These are phyloP conservation scores for Scaeva pyrastri DNA, from an alignment of 2,888 invertebrate species.

Conservation along the genomic window DNA sequence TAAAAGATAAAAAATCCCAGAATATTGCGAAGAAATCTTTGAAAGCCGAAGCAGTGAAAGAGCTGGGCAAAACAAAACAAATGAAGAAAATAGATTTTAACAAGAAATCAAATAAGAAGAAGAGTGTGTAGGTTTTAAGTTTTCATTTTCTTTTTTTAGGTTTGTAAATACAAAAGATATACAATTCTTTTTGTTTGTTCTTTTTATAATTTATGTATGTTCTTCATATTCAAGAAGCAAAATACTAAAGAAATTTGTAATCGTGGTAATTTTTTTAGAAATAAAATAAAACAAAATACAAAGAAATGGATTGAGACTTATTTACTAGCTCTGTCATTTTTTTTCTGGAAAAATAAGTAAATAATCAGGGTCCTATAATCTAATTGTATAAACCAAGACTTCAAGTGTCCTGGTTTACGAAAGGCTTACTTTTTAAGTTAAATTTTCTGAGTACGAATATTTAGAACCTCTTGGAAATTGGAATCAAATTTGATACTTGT, in stretches of 20 bases:
- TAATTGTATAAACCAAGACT: too few relatives aligned
- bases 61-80: conserved; percentile 64
- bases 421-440: too few relatives aligned
- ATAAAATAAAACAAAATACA: conserved; percentile 4
- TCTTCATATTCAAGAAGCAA: conserved; percentile 23
- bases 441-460: too few relatives aligned
- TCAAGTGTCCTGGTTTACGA: too few relatives aligned
- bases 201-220: conserved; percentile 13
- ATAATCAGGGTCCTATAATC: too few relatives aligned
- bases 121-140: conserved; percentile 47
- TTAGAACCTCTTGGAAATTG: too few relatives aligned
- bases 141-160: conserved; percentile 57
- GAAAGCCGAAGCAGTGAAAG: conserved; percentile 79
- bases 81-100: conserved; percentile 75
- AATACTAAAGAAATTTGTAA: conserved; percentile 3
- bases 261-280: conserved; percentile 1
- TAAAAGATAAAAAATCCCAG: conserved; percentile 41
- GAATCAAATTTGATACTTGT: too few relatives aligned
- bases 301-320: background rate
- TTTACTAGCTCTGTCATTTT: too few relatives aligned
- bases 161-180: conserved; percentile 39
- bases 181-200: conserved; percentile 63
- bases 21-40: conserved; percentile 72
- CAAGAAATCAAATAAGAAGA: conserved; percentile 76
- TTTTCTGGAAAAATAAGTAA: too few relatives aligned